These are phyloP conservation scores for Polydrusus pterygomalis DNA, from an alignment of 2,888 invertebrate species.

Conservation along the genomic window DNA sequence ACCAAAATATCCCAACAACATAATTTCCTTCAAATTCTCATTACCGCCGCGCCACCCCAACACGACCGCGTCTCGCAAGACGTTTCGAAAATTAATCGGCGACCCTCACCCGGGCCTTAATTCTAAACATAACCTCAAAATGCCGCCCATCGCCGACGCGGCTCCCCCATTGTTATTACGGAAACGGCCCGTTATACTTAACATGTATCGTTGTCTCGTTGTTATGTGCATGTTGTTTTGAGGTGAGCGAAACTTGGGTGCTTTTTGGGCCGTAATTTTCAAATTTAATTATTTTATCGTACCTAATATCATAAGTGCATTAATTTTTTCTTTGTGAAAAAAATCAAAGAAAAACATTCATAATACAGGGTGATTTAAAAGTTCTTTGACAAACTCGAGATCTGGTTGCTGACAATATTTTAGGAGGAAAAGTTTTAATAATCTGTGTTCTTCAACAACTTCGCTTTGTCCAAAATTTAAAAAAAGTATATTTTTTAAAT, in stretches of 20 bases:
- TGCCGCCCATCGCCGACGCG: slow-evolving; percentile 20
- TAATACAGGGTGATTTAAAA: too few species aligned
- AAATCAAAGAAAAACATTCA: too few species aligned
- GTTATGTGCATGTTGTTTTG: not conserved
- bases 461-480: too few species aligned
- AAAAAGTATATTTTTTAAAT: too few species aligned
- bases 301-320: too few species aligned
- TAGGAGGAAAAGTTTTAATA: too few species aligned
- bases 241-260: not conserved
- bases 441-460: too few species aligned
- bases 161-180: slow-evolving; percentile 20
- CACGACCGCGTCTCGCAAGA: slow-evolving; percentile 45
- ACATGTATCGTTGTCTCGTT: not conserved
- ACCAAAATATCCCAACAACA: slow-evolving; percentile 18
- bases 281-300: too few species aligned
- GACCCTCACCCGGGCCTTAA: slow-evolving; percentile 39
- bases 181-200: slow-evolving; percentile 19
- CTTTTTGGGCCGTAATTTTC: too few species aligned
- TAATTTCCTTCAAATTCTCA: slow-evolving; percentile 47
- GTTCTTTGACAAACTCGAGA: too few species aligned
- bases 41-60: slow-evolving; percentile 42
- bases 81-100: slow-evolving; percentile 50
- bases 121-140: slow-evolving; percentile 43
- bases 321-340: too few species aligned
- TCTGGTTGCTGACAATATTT: too few species aligned